Percentiles rank a stretch among this genome's conserved stretches.
phyloP scores from a whole-genome alignment of 2,797 vertebrate genomes.

The Gymnodraco acuticeps region DNA sequence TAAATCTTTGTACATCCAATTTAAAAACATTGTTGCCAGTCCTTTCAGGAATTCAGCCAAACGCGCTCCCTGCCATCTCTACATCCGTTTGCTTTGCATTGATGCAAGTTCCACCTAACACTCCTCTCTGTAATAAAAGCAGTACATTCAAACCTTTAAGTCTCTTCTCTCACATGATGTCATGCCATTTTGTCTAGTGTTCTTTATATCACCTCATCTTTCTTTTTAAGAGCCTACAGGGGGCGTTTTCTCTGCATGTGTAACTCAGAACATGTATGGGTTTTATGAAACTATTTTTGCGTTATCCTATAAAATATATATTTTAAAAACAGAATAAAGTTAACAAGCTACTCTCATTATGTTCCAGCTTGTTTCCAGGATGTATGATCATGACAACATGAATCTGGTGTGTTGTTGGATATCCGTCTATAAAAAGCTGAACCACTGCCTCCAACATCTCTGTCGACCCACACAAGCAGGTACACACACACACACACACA shows the following conservation, averaged over 20 bases:
- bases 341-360: slow-evolving; percentile 8
- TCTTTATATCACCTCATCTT: slow-evolving; percentile 17
- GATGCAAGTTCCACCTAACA: background rate
- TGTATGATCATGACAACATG: slow-evolving; percentile 34
- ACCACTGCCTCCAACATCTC: slow-evolving; percentile 41
- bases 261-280: background rate
- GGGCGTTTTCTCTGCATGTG: background rate
- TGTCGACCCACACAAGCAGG: slow-evolving; percentile 54
- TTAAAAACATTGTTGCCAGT: background rate
- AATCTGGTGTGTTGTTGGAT: slow-evolving; percentile 20
- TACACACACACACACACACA: background rate
- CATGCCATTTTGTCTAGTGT: slow-evolving; percentile 12
- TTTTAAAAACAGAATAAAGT: background rate
- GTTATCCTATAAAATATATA: background rate
- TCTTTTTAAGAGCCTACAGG: slow-evolving; percentile 22
- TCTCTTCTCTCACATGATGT: slow-evolving; percentile 29
- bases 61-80: background rate
- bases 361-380: slow-evolving; percentile 28
- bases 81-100: background rate
- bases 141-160: slow-evolving; percentile 13
- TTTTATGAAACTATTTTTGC: slow-evolving; percentile 3
- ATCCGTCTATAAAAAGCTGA: slow-evolving; percentile 45
- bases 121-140: background rate
- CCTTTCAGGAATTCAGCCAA: background rate
- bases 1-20: background rate